Base-by-base conservation (phyloP, 2,113 vertebrate genomes). In the Nymphicus hollandicus region DNA sequence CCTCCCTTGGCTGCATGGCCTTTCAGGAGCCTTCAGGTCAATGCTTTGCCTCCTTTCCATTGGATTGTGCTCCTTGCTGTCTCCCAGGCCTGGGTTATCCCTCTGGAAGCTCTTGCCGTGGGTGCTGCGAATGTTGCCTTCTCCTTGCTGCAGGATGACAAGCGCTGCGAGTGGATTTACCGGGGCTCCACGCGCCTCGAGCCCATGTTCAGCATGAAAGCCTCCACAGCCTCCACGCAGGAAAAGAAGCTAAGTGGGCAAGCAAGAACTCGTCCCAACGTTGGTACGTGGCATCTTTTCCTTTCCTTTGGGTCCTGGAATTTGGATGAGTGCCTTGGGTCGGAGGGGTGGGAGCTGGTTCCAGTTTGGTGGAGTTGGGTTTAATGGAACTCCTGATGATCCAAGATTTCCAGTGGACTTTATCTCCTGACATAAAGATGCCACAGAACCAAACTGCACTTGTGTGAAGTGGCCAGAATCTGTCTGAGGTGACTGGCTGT, bases 191-290 rank as follows among this genome's bases (percentile, higher is more conserved):
- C 99, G 0, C 98, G 99, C 53, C 97, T 99, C 13, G 99, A 99
- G 97, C 99, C 99, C 35, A 99, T 99, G 99, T 99, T 99, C 97
- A 99, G 99, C 97, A 98, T 99, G 98, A 99, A 99, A 97, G 98
- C 99, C 35, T 99, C 99, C 74, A 98, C 99, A 0, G 99, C 99
- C 46, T 99, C 98, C 96, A 97, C 98, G 7, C 98, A 99, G 60
- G 99, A 99, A 46, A 99, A 99, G 97, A 99, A 99, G 88, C 98
- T 99, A 63, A 98, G 98, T 2, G 99, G 99, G 7, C 99, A 99
- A 77, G 98, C 99, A 47, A 98, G 99, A 92, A 99, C 98, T 10
- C 98, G 99, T 14, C 99, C 99, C 29, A 99, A 99, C 11, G 99
- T 99, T 79, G 99, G 99, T 99, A 97, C 70, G 89, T 83, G 83